phyloP scores from a whole-genome alignment of 2,113 vertebrate genomes.

The Rafetus swinhoei region DNA sequence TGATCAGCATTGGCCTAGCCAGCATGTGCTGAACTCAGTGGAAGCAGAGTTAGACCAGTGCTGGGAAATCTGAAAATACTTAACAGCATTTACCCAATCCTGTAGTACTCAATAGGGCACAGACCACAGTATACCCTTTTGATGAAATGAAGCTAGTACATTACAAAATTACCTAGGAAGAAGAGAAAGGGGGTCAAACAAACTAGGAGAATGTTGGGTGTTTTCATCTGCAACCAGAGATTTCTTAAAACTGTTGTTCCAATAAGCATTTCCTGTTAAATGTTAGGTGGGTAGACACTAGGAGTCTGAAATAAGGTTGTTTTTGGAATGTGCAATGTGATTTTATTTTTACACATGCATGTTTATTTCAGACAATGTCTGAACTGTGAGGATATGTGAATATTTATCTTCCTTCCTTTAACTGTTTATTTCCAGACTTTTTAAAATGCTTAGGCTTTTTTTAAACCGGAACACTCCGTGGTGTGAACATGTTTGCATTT shows the following conservation, averaged over 20 bases:
- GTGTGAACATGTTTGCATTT: neutral
- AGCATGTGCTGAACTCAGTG: neutral
- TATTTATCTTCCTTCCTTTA: conserved; percentile 4
- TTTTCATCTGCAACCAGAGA: neutral
- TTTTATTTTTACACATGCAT: neutral
- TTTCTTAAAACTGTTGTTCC: neutral
- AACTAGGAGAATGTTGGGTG: neutral
- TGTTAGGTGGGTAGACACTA: neutral
- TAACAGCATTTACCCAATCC: neutral
- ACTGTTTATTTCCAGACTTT: conserved; percentile 10
- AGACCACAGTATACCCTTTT: neutral
- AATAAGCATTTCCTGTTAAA: neutral
- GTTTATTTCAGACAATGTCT: neutral
- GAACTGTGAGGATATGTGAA: neutral
- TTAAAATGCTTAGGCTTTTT: neutral
- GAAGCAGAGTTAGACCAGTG: neutral
- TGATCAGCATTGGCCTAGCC: neutral
- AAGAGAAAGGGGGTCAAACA: neutral
- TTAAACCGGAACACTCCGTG: neutral
- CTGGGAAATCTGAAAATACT: neutral
- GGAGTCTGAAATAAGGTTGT: neutral
- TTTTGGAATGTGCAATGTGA: neutral
- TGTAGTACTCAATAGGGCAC: neutral
- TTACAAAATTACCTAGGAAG: neutral
- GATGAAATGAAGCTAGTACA: neutral